Base-by-base conservation (phyloP, 2,797 vertebrate species). In the Sebastes iracundus region DNA sequence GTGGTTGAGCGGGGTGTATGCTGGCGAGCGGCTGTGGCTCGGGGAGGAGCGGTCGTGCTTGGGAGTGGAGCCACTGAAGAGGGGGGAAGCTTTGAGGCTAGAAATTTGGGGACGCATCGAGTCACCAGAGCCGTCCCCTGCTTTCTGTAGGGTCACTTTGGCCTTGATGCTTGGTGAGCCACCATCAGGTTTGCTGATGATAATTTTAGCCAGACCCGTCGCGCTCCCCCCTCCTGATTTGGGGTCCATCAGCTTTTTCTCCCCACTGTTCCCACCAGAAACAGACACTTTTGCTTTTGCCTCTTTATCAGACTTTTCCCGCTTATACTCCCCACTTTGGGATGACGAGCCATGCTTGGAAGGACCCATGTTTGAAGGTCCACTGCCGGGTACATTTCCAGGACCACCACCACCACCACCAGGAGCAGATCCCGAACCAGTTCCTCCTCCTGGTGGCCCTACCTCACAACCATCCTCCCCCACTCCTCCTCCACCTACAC, bases 161-260 rank as follows among this genome's bases (percentile, higher is more conserved):
- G 97, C 97, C 94, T 99, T 99, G 84, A 99, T 99, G 90, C 98
- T 99, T 16, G 99, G 99, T 65, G 99, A 99, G 11, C 98, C 98
- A 7, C 98, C 97, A 4, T 99, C 99, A 5, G 98, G 98, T 81
- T 99, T 99, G 91, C 99, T 99, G 82, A 99, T 99, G 80, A 99
- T 99, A 33, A 99, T 99, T 95, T 99, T 99, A 82, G 99, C 98
- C 91, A 99, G 96, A 68, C 98, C 97, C 0, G 96, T 97, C 64
- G 97, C 96, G 28, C 97, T 95, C 0, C 95, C 97, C 1, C 96
- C 97, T 4, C 97, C 96, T 2, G 90, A 91, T 94, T 99, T 99
- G 32, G 97, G 94, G 84, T 99, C 98, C 8, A 97, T 96, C 13
- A 95, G 81, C 90, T 99, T 99, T 94, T 99, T 99, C 89, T 99